These are phyloP conservation scores for Oscheius onirici DNA, from an alignment of 2,888 invertebrate genomes.

Conservation along the genomic window DNA sequence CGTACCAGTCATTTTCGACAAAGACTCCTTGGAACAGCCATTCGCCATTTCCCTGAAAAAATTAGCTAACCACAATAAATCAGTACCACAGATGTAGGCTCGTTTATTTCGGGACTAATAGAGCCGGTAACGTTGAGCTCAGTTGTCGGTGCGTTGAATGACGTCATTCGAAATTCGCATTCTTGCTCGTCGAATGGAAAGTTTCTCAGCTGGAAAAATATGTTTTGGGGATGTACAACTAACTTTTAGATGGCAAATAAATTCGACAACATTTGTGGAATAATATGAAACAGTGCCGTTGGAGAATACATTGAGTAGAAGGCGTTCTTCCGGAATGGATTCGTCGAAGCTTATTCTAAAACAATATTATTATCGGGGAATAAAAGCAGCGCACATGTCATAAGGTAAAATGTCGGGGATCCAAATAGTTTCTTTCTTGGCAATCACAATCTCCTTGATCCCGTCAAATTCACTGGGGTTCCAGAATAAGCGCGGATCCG, in stretches of 20 bases:
- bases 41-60: conserved; percentile 24
- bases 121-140: conserved; percentile 13
- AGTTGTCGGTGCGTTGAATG: conserved; percentile 11
- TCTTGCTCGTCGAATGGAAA: conserved; percentile 19
- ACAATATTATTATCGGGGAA: neutral
- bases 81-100: neutral
- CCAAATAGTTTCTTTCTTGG: conserved; percentile 21
- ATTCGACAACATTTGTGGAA: conserved; percentile 13
- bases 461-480: conserved; percentile 17
- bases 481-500: conserved; percentile 10
- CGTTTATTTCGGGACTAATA: neutral
- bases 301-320: conserved; percentile 2
- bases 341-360: conserved; percentile 12
- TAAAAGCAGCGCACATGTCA: neutral
- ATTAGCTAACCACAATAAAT: neutral
- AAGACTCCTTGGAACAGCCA: conserved; percentile 10
- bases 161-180: conserved; percentile 12
- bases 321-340: conserved; percentile 15
- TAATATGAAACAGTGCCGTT: conserved; percentile 18
- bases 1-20: conserved; percentile 8
- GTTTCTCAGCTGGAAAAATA: conserved; percentile 3
- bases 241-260: conserved; percentile 13
- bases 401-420: conserved; percentile 15
- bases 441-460: neutral
- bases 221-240: no score